Percentiles rank a stretch among this genome's conserved stretches.
Conservation (phyloP, 2,113 vertebrate species). For the Carassius carassius region DNA sequence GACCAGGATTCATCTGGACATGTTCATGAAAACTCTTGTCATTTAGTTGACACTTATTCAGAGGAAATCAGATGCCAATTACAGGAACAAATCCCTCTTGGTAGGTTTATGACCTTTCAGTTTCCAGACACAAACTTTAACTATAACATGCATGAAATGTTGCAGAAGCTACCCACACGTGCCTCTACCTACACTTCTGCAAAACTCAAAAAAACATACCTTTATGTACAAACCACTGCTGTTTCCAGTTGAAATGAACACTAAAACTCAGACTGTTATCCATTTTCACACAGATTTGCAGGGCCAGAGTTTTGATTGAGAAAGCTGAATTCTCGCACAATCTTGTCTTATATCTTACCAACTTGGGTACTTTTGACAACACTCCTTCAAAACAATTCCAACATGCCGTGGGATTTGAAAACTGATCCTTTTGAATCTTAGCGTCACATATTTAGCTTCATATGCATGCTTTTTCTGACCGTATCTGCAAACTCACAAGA, state of each 20-base stretch:
- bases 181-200: background rate
- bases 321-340: background rate
- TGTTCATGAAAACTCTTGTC: background rate
- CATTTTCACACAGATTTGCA: background rate
- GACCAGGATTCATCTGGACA: background rate
- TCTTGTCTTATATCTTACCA: too few relatives aligned
- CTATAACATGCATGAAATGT: background rate
- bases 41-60: background rate
- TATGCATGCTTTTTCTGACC: too few relatives aligned
- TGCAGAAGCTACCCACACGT: background rate
- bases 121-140: background rate
- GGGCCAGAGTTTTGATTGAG: background rate
- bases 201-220: too few relatives aligned
- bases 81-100: background rate
- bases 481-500: too few relatives aligned
- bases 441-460: background rate
- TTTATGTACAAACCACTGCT: background rate
- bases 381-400: background rate
- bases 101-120: background rate
- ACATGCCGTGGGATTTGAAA: background rate
- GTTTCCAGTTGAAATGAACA: background rate
- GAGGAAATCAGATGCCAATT: background rate
- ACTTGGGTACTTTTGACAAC: too few relatives aligned
- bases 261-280: background rate
- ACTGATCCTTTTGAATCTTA: background rate